A percentile compares a stretch with the other conserved stretches of the same genome.
phyloP scores from a whole-genome alignment of 2,888 invertebrate species.

The Odontothrips loti region DNA sequence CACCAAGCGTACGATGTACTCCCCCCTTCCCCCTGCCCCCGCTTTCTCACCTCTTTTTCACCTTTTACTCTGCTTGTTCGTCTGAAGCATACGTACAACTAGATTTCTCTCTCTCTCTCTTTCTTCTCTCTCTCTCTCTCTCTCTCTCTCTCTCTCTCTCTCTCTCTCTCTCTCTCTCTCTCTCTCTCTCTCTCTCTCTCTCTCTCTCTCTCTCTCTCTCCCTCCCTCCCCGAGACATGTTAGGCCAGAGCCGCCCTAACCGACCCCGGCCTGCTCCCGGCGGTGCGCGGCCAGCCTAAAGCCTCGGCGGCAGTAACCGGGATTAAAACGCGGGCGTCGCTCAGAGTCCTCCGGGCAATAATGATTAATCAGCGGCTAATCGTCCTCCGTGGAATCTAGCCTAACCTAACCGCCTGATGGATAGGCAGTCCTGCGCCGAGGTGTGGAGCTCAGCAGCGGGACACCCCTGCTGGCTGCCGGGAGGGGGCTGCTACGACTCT shows the following conservation, averaged over 20 bases:
- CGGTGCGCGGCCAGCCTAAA: neutral
- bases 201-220: neutral
- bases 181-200: neutral
- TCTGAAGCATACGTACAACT: no score
- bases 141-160: neutral
- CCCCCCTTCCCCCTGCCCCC: neutral
- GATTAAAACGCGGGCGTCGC: slow-evolving; percentile 21
- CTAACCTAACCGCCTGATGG: no score
- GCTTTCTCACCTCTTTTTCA: neutral
- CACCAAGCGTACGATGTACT: neutral
- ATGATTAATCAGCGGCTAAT: slow-evolving; percentile 21
- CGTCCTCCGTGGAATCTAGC: neutral
- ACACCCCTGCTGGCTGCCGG: neutral
- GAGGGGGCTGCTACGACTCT: no score
- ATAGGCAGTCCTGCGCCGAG: no score
- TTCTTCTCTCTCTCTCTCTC: neutral
- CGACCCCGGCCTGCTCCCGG: neutral
- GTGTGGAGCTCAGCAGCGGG: neutral
- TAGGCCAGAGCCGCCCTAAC: neutral
- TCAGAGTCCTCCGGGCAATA: neutral
- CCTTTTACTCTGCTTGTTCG: neutral
- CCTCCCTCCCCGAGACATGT: neutral
- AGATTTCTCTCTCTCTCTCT: neutral
- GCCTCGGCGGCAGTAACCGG: neutral
- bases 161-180: neutral